Conservation (phyloP, 2,797 vertebrate genomes). For the Myripristis murdjan region DNA sequence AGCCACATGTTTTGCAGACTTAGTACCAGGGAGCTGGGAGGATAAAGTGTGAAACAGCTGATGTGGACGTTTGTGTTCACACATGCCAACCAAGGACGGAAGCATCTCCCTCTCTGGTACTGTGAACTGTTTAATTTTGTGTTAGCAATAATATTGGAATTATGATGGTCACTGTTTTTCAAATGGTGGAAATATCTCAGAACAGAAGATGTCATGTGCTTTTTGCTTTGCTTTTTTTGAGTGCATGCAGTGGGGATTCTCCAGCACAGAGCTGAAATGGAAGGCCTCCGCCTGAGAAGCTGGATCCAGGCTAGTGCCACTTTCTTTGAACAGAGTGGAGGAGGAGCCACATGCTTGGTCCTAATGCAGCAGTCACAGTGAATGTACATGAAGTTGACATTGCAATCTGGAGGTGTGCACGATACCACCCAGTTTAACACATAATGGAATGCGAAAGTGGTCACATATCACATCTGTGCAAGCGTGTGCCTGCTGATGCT, state of each 20-base stretch:
- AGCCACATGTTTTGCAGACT: too few relatives aligned
- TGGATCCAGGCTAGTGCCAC: slow-evolving; percentile 49
- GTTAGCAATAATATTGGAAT: too few relatives aligned
- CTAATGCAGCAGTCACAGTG: slow-evolving; percentile 41
- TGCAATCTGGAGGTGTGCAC: slow-evolving; percentile 58
- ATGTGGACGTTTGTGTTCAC: too few relatives aligned
- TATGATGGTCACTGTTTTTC: too few relatives aligned
- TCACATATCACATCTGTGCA: slow-evolving; percentile 71
- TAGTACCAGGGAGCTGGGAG: too few relatives aligned
- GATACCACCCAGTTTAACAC: slow-evolving; percentile 33
- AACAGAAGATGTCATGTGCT: too few relatives aligned
- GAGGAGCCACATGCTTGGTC: slow-evolving; percentile 49
- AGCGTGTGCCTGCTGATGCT: slow-evolving; percentile 41
- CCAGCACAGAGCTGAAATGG: slow-evolving; percentile 43
- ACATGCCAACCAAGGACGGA: too few relatives aligned
- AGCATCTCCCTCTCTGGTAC: too few relatives aligned
- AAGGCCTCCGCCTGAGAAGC: slow-evolving; percentile 42
- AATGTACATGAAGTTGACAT: slow-evolving; percentile 51
- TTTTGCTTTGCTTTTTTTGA: neutral
- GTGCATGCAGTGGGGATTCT: neutral
- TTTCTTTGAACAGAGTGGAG: neutral
- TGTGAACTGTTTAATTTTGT: too few relatives aligned
- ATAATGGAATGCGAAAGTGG: slow-evolving; percentile 69
- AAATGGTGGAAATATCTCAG: neutral
- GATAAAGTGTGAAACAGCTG: too few relatives aligned